Evolutionary conservation across 2,113 vertebrate species (phyloP).

Genomic region (Chaetodon trifascialis): DNA sequence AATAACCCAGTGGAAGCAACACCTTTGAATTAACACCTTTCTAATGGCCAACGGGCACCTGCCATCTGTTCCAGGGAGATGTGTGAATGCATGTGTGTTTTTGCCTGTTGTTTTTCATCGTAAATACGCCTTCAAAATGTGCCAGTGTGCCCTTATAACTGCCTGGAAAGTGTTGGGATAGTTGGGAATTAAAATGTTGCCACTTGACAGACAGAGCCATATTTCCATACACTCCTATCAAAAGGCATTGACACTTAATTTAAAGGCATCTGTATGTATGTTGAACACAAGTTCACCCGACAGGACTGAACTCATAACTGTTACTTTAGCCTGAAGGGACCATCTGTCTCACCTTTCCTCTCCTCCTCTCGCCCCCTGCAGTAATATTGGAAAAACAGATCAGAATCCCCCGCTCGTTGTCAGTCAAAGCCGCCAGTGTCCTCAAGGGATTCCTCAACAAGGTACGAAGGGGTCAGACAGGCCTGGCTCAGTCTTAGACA

Average conservation of each 20-base stretch:
- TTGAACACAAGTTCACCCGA: slow-evolving; percentile 1
- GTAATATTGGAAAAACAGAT: slow-evolving; percentile 99
- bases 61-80: slow-evolving; percentile 68
- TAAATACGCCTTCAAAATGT: slow-evolving; percentile 34
- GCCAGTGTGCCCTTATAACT: slow-evolving; percentile 10
- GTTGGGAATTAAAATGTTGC: background rate
- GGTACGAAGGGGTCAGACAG: slow-evolving; percentile 80
- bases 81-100: slow-evolving; percentile 58
- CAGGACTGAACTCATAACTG: slow-evolving; percentile 28
- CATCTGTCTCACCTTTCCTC: slow-evolving; percentile 16
- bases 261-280: background rate
- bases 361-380: slow-evolving; percentile 76
- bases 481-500: slow-evolving; percentile 25
- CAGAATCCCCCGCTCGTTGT: slow-evolving; percentile 96
- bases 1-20: slow-evolving; percentile 23
- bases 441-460: slow-evolving; percentile 99
- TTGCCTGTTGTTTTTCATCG: slow-evolving; percentile 7
- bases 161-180: background rate
- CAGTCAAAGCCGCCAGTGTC: slow-evolving; percentile 98
- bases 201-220: slow-evolving; percentile 15
- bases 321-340: slow-evolving; percentile 9
- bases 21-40: slow-evolving; percentile 61
- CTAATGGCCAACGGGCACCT: slow-evolving; percentile 23
- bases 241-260: slow-evolving; percentile 4
- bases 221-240: slow-evolving; percentile 7